phyloP scores from a whole-genome alignment of 2,113 vertebrate species.

The Dipodomys spectabilis region DNA sequence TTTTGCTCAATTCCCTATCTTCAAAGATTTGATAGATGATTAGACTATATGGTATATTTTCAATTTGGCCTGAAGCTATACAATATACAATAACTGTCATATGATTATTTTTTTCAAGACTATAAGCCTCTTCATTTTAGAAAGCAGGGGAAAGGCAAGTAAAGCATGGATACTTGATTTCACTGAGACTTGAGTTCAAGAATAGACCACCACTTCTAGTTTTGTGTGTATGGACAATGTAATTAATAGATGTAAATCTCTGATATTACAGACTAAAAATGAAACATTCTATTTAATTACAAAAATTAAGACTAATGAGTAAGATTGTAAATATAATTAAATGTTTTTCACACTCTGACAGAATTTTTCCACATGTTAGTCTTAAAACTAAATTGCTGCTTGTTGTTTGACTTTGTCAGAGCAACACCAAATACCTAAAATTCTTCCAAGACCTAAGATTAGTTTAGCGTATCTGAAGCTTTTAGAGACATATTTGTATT shows the following conservation, averaged over 20 bases:
- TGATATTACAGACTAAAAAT: background rate
- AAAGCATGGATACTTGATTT: background rate
- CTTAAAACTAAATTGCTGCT: background rate
- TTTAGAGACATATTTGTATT: background rate
- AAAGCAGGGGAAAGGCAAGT: background rate
- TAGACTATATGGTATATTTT: background rate
- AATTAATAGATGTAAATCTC: background rate
- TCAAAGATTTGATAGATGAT: background rate
- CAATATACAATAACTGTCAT: background rate
- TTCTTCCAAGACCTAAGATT: background rate
- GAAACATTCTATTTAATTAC: background rate
- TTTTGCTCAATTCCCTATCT: background rate
- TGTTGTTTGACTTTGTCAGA: background rate
- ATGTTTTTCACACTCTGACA: background rate
- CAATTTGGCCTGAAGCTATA: background rate
- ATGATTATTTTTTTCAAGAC: background rate
- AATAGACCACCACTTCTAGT: background rate
- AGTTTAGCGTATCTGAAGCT: background rate
- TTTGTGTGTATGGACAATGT: background rate
- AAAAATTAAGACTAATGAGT: conserved; percentile 23
- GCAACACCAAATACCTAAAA: no score
- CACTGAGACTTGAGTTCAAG: background rate
- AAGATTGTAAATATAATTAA: background rate
- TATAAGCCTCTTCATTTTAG: background rate
- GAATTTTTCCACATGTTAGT: background rate